Evolutionary conservation across 2,888 invertebrate genomes (phyloP).

Genomic region (Neoitamus cyanurus): DNA sequence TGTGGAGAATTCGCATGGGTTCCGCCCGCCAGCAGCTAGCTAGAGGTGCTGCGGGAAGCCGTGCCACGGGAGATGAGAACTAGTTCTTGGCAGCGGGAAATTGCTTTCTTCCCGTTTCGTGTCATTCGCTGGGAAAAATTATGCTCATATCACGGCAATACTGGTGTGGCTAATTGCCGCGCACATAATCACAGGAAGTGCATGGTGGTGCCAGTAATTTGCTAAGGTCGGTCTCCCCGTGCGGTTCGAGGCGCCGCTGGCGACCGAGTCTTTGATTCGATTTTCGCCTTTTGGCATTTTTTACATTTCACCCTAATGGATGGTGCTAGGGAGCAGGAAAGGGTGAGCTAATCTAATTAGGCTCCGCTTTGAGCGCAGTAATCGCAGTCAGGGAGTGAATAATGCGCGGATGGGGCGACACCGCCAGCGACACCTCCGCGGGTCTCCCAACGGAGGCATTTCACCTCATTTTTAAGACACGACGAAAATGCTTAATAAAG

Average conservation of each 20-base stretch:
- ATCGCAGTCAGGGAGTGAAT: neutral
- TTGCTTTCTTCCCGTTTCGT: neutral
- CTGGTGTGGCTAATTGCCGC: neutral
- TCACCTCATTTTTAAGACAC: neutral
- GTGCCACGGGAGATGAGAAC: neutral
- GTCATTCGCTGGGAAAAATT: neutral
- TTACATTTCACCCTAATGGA: conserved; percentile 18
- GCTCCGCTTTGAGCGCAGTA: neutral
- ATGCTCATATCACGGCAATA: neutral
- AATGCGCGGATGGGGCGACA: neutral
- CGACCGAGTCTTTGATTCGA: neutral
- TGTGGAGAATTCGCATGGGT: neutral
- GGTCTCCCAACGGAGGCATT: neutral
- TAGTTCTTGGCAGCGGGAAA: neutral
- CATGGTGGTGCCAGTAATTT: conserved; percentile 4
- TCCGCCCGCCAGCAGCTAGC: too few species aligned
- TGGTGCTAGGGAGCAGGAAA: neutral
- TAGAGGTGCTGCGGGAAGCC: too few species aligned
- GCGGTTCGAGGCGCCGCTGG: neutral
- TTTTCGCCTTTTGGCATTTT: neutral
- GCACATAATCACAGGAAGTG: conserved; percentile 28
- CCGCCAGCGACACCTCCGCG: neutral
- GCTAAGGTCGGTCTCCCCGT: neutral
- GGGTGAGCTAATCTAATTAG: conserved; percentile 15
- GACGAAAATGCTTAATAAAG: conserved; percentile 25